A percentile compares a stretch with the other conserved stretches of the same genome.
These are phyloP conservation scores for Cossypha niveicapilla DNA, from an alignment of 2,797 vertebrate species.

Conservation along the genomic window DNA sequence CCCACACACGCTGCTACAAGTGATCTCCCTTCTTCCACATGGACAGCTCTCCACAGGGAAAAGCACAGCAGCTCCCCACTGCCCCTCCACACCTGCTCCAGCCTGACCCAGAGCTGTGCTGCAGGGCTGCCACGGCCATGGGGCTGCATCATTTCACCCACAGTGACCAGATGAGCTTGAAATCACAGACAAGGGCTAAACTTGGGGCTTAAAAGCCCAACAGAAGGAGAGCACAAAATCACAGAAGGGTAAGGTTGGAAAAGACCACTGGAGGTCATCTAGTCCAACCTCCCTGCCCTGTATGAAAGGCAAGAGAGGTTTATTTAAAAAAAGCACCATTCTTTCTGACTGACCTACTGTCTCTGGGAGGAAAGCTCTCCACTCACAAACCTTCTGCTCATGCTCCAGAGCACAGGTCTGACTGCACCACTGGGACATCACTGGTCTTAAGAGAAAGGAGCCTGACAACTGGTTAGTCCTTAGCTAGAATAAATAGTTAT, in stretches of 20 bases:
- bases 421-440: neutral
- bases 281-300: neutral
- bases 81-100: neutral
- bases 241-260: neutral
- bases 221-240: neutral
- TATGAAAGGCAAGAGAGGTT: neutral
- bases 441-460: neutral
- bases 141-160: neutral
- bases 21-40: neutral
- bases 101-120: neutral
- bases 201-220: neutral
- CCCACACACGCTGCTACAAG: neutral
- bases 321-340: neutral
- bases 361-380: neutral
- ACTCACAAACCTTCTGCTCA: neutral
- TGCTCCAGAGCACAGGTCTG: neutral
- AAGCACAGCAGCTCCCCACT: neutral
- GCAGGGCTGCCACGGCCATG: fast-evolving
- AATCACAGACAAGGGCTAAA: neutral
- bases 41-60: neutral
- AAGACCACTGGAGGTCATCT: neutral
- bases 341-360: neutral
- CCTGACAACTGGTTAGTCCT: neutral
- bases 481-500: neutral
- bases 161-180: neutral